Evolutionary conservation across 2,797 vertebrate genomes (phyloP).

Genomic region (Myotis findleyi): DNA sequence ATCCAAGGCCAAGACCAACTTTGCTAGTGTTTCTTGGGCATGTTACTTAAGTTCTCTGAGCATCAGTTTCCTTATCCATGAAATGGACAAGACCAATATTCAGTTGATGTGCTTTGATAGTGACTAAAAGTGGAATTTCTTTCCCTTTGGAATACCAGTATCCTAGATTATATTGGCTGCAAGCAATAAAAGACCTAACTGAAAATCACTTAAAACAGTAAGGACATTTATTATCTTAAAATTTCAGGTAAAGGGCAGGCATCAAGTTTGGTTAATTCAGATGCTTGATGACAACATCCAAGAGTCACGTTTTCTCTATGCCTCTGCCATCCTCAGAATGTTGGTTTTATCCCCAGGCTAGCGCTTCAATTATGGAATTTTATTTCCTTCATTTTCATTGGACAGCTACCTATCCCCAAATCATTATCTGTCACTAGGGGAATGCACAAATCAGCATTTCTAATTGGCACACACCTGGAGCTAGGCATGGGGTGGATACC

Average conservation of each 20-base stretch:
- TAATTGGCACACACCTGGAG: neutral
- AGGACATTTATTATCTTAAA: slow-evolving; percentile 9
- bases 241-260: neutral
- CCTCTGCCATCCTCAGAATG: neutral
- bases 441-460: neutral
- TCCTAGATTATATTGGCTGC: neutral
- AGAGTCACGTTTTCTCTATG: slow-evolving; percentile 25
- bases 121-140: neutral
- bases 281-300: neutral
- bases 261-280: slow-evolving; percentile 15
- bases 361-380: neutral
- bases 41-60: neutral
- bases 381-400: slow-evolving; percentile 12
- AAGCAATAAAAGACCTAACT: slow-evolving; percentile 12
- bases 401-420: neutral
- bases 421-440: neutral
- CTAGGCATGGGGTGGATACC: neutral
- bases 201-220: neutral
- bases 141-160: neutral
- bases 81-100: neutral
- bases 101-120: slow-evolving; percentile 1
- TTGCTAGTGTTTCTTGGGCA: neutral
- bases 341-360: slow-evolving; percentile 27
- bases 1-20: neutral
- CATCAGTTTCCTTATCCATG: neutral